Evolutionary conservation across 2,888 invertebrate species (phyloP).

Genomic region (Schizaphis graminum): DNA sequence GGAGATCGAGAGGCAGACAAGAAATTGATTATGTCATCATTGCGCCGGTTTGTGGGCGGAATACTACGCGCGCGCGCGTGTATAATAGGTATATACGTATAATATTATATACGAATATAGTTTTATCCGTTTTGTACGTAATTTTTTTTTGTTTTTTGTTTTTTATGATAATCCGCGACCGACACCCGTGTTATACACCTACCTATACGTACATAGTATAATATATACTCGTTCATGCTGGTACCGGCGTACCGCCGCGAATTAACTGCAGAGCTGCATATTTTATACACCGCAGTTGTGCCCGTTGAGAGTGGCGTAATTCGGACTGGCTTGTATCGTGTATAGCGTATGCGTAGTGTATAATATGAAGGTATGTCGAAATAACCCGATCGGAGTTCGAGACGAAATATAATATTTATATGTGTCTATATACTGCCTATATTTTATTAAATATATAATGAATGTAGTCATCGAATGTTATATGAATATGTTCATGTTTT

Average conservation of each 20-base stretch:
- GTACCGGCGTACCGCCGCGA: no score
- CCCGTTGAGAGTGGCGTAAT: background rate
- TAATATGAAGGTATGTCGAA: background rate
- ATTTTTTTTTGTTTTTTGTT: background rate
- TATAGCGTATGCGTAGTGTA: background rate
- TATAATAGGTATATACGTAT: background rate
- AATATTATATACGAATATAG: background rate
- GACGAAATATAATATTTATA: background rate
- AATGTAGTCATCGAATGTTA: background rate
- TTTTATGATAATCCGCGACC: background rate
- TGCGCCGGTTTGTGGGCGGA: slow-evolving; percentile 62
- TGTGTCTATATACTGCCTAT: no score
- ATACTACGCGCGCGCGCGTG: background rate
- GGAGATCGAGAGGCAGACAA: slow-evolving; percentile 58
- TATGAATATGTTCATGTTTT: background rate
- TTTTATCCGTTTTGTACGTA: background rate
- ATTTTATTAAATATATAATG: no score
- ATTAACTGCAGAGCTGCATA: background rate
- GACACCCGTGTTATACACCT: background rate
- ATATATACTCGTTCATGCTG: background rate
- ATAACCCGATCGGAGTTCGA: background rate
- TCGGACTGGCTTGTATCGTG: background rate
- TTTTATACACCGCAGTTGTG: background rate
- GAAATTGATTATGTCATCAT: slow-evolving; percentile 66
- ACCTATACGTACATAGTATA: background rate